phyloP scores from a whole-genome alignment of 2,797 vertebrate genomes.

The Nannoperca obscura region DNA sequence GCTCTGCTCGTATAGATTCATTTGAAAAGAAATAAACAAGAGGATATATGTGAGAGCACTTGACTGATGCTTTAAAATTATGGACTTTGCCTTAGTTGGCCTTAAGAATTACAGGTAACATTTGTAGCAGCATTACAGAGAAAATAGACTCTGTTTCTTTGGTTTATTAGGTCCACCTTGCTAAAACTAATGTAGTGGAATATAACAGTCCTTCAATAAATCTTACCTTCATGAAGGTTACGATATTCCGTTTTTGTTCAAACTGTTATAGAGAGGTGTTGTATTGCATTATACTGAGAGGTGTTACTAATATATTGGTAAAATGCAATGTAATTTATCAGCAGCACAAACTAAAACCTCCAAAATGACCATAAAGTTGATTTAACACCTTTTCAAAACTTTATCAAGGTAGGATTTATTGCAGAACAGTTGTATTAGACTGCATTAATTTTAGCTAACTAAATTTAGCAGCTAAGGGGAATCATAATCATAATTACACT shows the following conservation, averaged over 20 bases:
- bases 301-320: neutral
- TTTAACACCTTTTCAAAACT: neutral
- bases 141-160: slow-evolving; percentile 6
- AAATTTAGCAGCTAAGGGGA: no score
- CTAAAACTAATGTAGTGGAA: neutral
- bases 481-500: no score
- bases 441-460: no score
- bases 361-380: neutral
- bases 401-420: neutral
- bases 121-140: neutral
- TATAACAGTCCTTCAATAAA: neutral
- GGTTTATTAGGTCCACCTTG: neutral
- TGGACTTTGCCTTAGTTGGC: neutral
- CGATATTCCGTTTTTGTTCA: neutral
- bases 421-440: neutral
- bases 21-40: slow-evolving; percentile 14
- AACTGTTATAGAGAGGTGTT: neutral
- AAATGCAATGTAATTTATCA: neutral
- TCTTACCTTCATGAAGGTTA: neutral
- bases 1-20: slow-evolving; percentile 21
- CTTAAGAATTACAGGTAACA: neutral
- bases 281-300: neutral
- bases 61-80: slow-evolving; percentile 16
- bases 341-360: neutral
- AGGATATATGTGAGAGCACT: slow-evolving; percentile 11